phyloP scores from a whole-genome alignment of 2,888 invertebrate species.

The Mimas tiliae region DNA sequence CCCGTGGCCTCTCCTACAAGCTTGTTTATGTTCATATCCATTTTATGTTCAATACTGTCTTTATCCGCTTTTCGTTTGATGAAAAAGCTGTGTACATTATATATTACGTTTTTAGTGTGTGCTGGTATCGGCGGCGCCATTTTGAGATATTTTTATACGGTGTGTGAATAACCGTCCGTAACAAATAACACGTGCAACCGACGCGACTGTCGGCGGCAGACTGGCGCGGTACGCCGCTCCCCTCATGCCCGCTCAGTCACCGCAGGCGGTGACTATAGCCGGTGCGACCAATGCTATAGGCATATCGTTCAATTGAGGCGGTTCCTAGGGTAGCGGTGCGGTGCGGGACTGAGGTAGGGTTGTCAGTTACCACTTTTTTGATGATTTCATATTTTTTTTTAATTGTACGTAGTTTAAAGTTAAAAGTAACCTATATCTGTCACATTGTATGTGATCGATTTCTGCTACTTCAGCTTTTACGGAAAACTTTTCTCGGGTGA shows the following conservation, averaged over 20 bases:
- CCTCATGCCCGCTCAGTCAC: not conserved
- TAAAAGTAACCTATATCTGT: too few relatives aligned
- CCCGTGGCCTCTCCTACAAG: conserved; percentile 26
- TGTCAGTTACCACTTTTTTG: not conserved
- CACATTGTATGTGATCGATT: too few relatives aligned
- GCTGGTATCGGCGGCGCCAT: conserved; percentile 22
- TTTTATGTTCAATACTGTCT: conserved; percentile 25
- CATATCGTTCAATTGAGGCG: not conserved
- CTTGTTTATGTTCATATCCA: conserved; percentile 23
- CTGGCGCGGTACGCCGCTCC: not conserved
- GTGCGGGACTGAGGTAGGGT: conserved; percentile 1
- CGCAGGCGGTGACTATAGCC: conserved; percentile 11
- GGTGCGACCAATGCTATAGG: conserved; percentile 3
- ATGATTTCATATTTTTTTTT: not conserved
- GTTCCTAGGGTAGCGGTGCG: not conserved
- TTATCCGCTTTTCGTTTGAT: conserved; percentile 16
- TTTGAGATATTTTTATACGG: not conserved
- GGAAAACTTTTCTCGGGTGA: too few relatives aligned
- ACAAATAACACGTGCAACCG: not conserved
- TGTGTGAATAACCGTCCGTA: not conserved
- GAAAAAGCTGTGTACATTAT: conserved; percentile 21
- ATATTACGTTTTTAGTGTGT: conserved; percentile 19
- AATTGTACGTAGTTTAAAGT: not conserved
- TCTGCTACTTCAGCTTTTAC: too few relatives aligned
- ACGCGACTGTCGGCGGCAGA: not conserved